Conservation (phyloP, 1,140 invertebrate species). For the Drosophila parabipectinata region DNA sequence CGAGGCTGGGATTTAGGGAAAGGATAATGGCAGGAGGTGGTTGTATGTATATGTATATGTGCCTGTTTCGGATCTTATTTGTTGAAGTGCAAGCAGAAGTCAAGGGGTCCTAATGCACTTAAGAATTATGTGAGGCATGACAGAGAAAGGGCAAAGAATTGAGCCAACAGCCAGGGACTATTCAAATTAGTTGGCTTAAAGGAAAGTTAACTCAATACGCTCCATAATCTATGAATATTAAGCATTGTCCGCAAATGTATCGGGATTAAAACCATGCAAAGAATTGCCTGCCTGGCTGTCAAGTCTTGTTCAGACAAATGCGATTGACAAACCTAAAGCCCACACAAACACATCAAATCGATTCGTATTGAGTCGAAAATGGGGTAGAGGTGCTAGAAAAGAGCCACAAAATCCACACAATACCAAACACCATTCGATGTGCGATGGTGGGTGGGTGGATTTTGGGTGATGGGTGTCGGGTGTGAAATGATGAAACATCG, state of each 20-base stretch:
- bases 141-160: slow-evolving; percentile 19
- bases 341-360: not conserved
- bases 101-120: slow-evolving; percentile 65
- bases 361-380: not conserved
- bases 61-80: slow-evolving; percentile 53
- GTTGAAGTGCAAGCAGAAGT: slow-evolving; percentile 55
- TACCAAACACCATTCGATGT: slow-evolving; percentile 54
- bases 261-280: slow-evolving; percentile 58
- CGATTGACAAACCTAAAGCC: slow-evolving; percentile 48
- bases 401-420: slow-evolving; percentile 70
- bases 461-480: not conserved
- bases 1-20: slow-evolving; percentile 18
- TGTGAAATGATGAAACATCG: slow-evolving; percentile 43
- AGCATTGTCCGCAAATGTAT: slow-evolving; percentile 40
- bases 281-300: slow-evolving; percentile 62
- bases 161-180: not conserved
- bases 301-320: slow-evolving; percentile 51
- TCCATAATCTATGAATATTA: not conserved
- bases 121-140: slow-evolving; percentile 57
- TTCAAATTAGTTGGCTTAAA: not conserved
- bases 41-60: slow-evolving; percentile 11
- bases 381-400: slow-evolving; percentile 36
- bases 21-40: not conserved
- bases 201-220: slow-evolving; percentile 18
- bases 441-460: not conserved